Evolutionary conservation across 2,113 vertebrate genomes (phyloP).

Genomic region (Platysteira castanea): DNA sequence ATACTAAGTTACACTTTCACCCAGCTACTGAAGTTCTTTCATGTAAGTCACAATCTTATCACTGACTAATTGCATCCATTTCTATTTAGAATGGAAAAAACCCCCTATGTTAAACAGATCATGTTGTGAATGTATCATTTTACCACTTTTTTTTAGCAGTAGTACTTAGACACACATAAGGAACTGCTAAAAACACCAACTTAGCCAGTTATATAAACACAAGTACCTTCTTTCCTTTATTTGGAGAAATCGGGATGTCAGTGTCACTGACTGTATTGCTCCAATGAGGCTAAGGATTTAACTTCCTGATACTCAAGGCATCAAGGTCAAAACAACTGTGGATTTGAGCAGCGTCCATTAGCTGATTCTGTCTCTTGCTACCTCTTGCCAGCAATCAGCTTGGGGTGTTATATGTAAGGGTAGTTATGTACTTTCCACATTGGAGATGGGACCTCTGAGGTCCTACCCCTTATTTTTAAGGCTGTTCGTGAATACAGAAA

Average conservation of each 20-base stretch:
- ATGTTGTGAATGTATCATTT: neutral
- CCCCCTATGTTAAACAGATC: neutral
- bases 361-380: neutral
- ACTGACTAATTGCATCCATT: neutral
- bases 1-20: neutral
- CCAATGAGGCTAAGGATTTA: neutral
- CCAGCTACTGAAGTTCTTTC: neutral
- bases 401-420: rapidly evolving
- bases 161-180: neutral
- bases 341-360: neutral
- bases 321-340: neutral
- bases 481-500: neutral
- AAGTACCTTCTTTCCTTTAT: neutral
- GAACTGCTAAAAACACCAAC: neutral
- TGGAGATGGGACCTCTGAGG: neutral
- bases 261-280: neutral
- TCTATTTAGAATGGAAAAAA: neutral
- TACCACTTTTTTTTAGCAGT: neutral
- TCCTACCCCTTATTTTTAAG: neutral
- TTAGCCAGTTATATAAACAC: neutral
- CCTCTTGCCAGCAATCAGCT: neutral
- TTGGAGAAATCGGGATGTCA: neutral
- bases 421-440: neutral
- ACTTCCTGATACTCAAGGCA: neutral
- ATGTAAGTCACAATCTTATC: neutral